Percentiles rank a stretch among this genome's conserved stretches.
Conservation (phyloP, 2,113 vertebrate genomes). For the Sylvicapra grimmia region DNA sequence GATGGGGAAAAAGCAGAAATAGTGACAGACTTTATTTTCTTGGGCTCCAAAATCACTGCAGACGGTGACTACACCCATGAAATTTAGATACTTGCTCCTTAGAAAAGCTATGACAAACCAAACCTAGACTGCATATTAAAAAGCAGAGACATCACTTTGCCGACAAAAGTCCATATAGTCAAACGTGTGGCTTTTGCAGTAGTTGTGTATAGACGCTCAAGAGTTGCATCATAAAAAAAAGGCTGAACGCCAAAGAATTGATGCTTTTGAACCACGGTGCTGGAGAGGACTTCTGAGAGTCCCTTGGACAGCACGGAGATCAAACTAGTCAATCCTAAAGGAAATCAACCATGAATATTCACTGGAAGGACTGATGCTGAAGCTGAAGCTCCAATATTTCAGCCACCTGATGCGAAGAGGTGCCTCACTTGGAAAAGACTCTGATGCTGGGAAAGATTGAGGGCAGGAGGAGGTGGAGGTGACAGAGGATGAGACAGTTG, state of each 20-base stretch:
- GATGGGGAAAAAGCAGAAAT: not conserved
- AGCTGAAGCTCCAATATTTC: not conserved
- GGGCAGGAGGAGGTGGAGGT: not conserved
- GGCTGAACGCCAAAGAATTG: not conserved
- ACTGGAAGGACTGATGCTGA: not conserved
- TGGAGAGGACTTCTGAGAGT: not conserved
- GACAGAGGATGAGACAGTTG: not conserved
- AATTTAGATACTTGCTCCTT: not conserved
- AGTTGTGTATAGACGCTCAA: not conserved
- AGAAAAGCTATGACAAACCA: not conserved
- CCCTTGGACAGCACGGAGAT: not conserved
- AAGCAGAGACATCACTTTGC: not conserved
- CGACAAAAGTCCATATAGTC: not conserved
- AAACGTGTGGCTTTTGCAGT: not conserved
- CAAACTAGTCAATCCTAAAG: not conserved
- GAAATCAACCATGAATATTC: not conserved
- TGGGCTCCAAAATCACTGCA: not conserved
- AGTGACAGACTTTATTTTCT: not conserved
- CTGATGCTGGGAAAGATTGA: not conserved
- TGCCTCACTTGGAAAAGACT: not conserved
- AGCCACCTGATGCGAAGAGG: not conserved
- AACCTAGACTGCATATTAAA: not conserved
- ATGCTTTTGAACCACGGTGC: not conserved
- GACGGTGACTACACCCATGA: not conserved
- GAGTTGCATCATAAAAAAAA: not conserved